Conservation (phyloP, 2,888 invertebrate genomes). For the Drosophila meridiana region DNA sequence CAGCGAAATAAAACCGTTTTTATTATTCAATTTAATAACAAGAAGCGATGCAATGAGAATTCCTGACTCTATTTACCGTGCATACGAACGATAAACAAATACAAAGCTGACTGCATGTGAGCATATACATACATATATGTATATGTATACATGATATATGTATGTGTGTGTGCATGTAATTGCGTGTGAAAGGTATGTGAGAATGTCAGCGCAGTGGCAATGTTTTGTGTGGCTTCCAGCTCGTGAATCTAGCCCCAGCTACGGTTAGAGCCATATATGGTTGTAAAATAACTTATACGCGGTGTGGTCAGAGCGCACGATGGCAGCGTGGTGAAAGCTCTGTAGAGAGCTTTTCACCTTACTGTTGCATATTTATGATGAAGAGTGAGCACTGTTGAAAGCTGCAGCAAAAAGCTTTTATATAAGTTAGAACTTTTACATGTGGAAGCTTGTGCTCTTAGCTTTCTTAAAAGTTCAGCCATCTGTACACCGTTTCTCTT, state of each 20-base stretch:
- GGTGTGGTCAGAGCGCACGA: conserved; percentile 15
- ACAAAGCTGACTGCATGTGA: background rate
- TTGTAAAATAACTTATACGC: conserved; percentile 38
- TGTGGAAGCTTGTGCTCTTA: background rate
- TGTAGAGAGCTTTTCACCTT: conserved; percentile 5
- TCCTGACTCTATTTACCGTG: background rate
- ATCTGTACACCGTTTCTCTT: background rate
- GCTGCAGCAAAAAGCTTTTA: background rate
- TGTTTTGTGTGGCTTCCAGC: background rate
- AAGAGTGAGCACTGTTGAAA: background rate
- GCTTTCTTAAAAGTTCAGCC: background rate
- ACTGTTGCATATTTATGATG: background rate
- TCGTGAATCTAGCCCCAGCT: background rate
- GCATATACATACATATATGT: background rate
- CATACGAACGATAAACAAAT: background rate
- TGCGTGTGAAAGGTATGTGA: conserved; percentile 4
- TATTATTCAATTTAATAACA: conserved; percentile 2
- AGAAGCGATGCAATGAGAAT: background rate
- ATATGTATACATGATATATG: background rate
- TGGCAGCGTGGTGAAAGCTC: conserved; percentile 25
- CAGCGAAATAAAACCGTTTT: background rate
- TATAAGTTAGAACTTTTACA: too few relatives aligned
- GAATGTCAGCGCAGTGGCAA: background rate
- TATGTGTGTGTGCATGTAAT: background rate
- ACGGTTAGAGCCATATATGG: conserved; percentile 25